Evolutionary conservation across 2,797 vertebrate species (phyloP).

Genomic region (Centroberyx gerrardi): DNA sequence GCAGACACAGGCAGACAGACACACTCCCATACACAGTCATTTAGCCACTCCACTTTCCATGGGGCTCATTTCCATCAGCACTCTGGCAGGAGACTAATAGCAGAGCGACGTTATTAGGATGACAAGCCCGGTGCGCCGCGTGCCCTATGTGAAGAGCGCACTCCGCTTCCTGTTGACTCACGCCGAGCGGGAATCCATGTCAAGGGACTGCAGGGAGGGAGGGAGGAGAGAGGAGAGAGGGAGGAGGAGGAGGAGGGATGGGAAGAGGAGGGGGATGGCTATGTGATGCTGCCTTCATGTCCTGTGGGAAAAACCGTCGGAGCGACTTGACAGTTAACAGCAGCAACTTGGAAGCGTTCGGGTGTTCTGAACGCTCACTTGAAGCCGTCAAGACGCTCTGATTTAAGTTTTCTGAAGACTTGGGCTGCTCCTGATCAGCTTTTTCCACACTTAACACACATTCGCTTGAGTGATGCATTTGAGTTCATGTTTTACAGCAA

Average conservation of each 20-base stretch:
- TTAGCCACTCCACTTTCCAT: slow-evolving; percentile 39
- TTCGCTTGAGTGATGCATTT: too few species aligned
- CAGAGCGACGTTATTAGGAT: slow-evolving; percentile 64
- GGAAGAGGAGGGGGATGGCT: not conserved
- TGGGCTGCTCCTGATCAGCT: not conserved
- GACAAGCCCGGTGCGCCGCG: slow-evolving; percentile 67
- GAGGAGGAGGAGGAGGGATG: slow-evolving; percentile 1
- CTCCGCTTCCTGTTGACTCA: slow-evolving; percentile 84
- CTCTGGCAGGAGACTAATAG: slow-evolving; percentile 61
- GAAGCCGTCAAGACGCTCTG: too few species aligned
- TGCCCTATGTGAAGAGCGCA: slow-evolving; percentile 60
- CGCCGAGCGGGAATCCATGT: slow-evolving; percentile 53
- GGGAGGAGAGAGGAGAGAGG: not conserved
- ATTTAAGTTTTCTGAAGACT: not conserved
- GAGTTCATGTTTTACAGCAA: too few species aligned
- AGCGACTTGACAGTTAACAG: slow-evolving; percentile 8
- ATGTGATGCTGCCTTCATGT: slow-evolving; percentile 33
- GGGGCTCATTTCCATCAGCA: slow-evolving; percentile 66
- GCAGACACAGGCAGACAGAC: slow-evolving; percentile 45
- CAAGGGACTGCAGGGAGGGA: slow-evolving; percentile 31
- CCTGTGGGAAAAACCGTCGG: slow-evolving; percentile 10
- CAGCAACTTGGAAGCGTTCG: too few species aligned
- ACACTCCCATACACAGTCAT: slow-evolving; percentile 37
- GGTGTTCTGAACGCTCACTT: too few species aligned
- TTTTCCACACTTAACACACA: too few species aligned